phyloP scores from a whole-genome alignment of 2,113 vertebrate species.

The Egretta garzetta region DNA sequence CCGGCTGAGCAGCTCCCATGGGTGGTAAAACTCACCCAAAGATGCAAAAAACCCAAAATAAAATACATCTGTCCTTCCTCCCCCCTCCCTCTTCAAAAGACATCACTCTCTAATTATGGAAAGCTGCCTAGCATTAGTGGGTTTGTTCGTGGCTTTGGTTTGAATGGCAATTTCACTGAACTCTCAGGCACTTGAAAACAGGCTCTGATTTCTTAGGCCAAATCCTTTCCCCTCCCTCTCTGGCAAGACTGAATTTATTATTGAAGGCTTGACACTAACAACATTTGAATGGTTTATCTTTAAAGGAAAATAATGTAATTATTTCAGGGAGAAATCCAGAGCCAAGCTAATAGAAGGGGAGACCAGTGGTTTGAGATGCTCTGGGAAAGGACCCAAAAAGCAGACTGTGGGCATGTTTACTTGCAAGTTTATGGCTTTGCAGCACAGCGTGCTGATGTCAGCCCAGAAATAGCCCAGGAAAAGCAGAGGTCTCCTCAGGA shows the following conservation, averaged over 20 bases:
- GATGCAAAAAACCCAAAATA: neutral
- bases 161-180: neutral
- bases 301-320: slow-evolving; percentile 3
- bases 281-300: neutral
- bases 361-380: neutral
- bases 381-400: neutral
- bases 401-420: neutral
- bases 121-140: neutral
- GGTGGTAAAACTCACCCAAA: neutral
- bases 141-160: neutral
- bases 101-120: neutral
- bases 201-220: neutral
- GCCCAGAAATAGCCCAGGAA: neutral
- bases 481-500: neutral
- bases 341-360: neutral
- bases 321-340: neutral
- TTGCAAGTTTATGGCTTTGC: neutral
- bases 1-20: accelerated
- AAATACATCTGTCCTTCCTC: neutral
- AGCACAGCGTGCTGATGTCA: neutral
- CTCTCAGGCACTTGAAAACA: neutral
- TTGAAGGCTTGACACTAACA: neutral
- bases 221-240: neutral
- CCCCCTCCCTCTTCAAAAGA: neutral
- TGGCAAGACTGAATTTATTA: neutral